Evolutionary conservation across 2,797 vertebrate species (phyloP).

Genomic region (Hoplostethus mediterraneus): DNA sequence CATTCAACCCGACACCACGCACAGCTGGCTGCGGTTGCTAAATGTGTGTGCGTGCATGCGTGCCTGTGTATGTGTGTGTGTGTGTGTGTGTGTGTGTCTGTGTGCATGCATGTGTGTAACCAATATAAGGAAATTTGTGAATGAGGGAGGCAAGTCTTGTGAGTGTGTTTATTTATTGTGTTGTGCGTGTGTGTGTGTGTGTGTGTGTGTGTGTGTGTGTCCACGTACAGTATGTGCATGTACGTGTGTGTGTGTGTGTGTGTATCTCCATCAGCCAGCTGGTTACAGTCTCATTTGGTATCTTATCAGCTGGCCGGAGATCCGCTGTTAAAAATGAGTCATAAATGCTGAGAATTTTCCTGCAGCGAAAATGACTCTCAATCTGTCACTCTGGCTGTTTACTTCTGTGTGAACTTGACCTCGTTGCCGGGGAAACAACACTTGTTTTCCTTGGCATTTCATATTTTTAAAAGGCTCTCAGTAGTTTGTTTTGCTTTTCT

Average conservation of each 20-base stretch:
- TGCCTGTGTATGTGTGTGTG: slow-evolving; percentile 6
- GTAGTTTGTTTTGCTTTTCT: slow-evolving; percentile 56
- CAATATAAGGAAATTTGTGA: neutral
- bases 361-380: slow-evolving; percentile 29
- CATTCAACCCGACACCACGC: slow-evolving; percentile 44
- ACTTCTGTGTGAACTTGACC: slow-evolving; percentile 52
- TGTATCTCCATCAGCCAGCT: slow-evolving; percentile 53
- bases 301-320: slow-evolving; percentile 70
- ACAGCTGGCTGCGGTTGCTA: slow-evolving; percentile 70
- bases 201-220: neutral
- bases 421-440: slow-evolving; percentile 36
- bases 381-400: slow-evolving; percentile 46
- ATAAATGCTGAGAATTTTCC: slow-evolving; percentile 58
- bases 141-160: neutral
- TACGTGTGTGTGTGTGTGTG: slow-evolving; percentile 17
- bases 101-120: neutral
- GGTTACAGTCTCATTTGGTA: slow-evolving; percentile 53
- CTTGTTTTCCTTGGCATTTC: slow-evolving; percentile 57
- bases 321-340: slow-evolving; percentile 65
- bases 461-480: slow-evolving; percentile 28
- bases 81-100: slow-evolving; percentile 27
- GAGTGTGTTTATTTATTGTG: slow-evolving; percentile 2
- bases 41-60: slow-evolving; percentile 25
- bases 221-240: neutral
- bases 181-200: neutral